These are phyloP conservation scores for Pseudocheirus occidentalis DNA, from an alignment of 2,797 vertebrate genomes.

Conservation along the genomic window DNA sequence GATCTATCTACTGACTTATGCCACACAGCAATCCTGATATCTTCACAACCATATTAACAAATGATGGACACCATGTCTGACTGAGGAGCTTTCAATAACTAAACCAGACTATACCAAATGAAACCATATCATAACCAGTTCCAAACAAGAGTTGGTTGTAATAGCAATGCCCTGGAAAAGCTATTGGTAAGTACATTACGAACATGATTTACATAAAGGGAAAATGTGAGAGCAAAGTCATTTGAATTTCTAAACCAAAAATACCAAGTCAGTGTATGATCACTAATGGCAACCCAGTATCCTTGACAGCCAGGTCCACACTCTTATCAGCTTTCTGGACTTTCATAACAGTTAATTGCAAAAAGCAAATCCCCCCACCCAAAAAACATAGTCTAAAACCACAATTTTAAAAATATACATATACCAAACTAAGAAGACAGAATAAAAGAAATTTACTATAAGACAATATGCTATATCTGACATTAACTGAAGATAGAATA, in stretches of 20 bases:
- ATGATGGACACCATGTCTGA: background rate
- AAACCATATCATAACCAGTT: background rate
- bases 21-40: background rate
- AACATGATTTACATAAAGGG: background rate
- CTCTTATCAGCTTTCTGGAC: background rate
- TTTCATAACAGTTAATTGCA: background rate
- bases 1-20: background rate
- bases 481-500: conserved; percentile 81
- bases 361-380: background rate
- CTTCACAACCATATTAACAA: background rate
- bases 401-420: conserved; percentile 58
- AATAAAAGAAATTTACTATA: conserved; percentile 65
- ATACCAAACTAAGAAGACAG: conserved; percentile 68
- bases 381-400: background rate
- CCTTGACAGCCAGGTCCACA: background rate
- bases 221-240: background rate
- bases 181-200: background rate
- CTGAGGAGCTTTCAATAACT: background rate
- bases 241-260: background rate
- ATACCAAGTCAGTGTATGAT: background rate
- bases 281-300: background rate
- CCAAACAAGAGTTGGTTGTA: background rate
- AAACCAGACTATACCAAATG: background rate
- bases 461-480: conserved; percentile 70
- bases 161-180: background rate